A percentile compares a stretch with the other conserved stretches of the same genome.
phyloP scores from a whole-genome alignment of 2,888 invertebrate species.

The Macropis europaea region DNA sequence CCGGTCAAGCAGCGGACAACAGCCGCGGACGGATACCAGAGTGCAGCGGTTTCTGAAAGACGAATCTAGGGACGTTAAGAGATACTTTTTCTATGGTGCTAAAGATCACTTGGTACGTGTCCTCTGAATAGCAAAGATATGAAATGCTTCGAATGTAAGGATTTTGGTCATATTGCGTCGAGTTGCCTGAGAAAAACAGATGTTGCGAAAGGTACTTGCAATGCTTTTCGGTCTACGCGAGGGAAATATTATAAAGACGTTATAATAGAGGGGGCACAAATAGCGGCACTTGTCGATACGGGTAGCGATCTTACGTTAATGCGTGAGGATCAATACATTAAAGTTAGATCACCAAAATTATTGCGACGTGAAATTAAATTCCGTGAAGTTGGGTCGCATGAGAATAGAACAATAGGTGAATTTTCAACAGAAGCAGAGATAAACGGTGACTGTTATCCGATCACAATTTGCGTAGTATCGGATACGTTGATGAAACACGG shows the following conservation, averaged over 20 bases:
- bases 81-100: neutral
- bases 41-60: neutral
- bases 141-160: neutral
- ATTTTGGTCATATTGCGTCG: neutral
- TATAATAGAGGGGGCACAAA: neutral
- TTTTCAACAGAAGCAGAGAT: neutral
- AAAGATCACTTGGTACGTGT: neutral
- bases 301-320: slow-evolving; percentile 11
- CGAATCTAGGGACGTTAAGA: neutral
- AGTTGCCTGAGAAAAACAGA: neutral
- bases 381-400: slow-evolving; percentile 1
- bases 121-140: neutral
- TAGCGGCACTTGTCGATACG: slow-evolving; percentile 5
- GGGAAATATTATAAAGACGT: neutral
- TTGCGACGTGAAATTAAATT: neutral
- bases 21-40: neutral
- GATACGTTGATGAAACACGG: neutral
- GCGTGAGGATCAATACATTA: slow-evolving; percentile 5
- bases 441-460: neutral
- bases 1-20: neutral
- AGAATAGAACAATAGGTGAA: slow-evolving; percentile 7
- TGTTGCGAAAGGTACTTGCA: neutral
- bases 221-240: neutral
- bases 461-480: neutral
- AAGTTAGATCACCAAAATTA: neutral